phyloP scores from a whole-genome alignment of 2,797 vertebrate genomes.

The Takifugu ocellatus region DNA sequence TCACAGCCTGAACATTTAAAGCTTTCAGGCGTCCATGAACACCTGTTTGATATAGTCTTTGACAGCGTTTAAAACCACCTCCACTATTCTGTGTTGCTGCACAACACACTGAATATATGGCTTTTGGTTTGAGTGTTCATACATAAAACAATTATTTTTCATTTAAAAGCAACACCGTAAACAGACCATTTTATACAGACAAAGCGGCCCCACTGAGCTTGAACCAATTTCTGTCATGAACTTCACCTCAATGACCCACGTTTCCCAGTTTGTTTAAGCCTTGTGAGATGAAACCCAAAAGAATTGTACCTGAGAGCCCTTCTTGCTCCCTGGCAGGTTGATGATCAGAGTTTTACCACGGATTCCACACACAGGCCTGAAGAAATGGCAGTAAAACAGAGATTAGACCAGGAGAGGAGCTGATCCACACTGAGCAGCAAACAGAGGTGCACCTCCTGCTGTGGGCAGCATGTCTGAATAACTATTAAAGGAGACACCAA shows the following conservation, averaged over 20 bases:
- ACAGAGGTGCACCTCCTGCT: not conserved
- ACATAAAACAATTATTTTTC: too few species aligned
- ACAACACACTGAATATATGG: too few species aligned
- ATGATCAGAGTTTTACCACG: conserved; percentile 98
- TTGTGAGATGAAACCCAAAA: too few species aligned
- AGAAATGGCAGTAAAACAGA: conserved; percentile 35
- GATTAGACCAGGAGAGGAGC: conserved; percentile 12
- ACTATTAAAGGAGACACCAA: not conserved
- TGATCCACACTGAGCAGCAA: not conserved
- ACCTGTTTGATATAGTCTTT: not conserved
- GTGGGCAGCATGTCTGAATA: not conserved
- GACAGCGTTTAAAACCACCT: not conserved
- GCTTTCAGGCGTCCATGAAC: not conserved
- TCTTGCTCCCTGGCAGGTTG: conserved; percentile 98
- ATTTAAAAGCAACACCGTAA: too few species aligned
- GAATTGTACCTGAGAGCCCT: conserved; percentile 93
- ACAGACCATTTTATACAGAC: too few species aligned
- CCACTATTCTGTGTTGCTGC: too few species aligned
- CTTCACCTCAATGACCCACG: too few species aligned
- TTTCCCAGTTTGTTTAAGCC: too few species aligned
- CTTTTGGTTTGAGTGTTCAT: too few species aligned
- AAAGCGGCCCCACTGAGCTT: too few species aligned
- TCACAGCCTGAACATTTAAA: not conserved
- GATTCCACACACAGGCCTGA: conserved; percentile 94
- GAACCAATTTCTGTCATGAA: too few species aligned